Evolutionary conservation across 2,888 invertebrate species (phyloP), one percentile per base, ranked within the genome.

Genomic region (Emmelina monodactyla): DNA sequence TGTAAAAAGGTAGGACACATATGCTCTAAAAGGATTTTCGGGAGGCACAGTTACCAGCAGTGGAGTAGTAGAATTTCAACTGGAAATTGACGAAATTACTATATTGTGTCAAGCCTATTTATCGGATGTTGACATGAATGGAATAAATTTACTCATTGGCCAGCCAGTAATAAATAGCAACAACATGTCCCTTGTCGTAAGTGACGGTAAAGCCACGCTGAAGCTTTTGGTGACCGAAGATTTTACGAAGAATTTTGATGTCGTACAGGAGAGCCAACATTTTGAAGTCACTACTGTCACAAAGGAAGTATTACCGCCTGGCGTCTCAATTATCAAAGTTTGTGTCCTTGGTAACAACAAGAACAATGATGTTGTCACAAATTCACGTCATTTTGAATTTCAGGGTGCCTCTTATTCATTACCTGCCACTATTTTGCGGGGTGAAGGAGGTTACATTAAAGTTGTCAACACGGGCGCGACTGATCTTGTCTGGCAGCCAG

Each of bases 101-200:
- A 9, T 25, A 29, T 19, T 34, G 28, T 7, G 32, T 46, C 2
- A 31, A 40, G 3, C 5, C 11, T 1, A 46, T 42, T 30, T 49
- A 9, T 33, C 38, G 1, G 32, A 44, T 25, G 28, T 41, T 10
- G 36, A 44, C 2, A 45, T 50, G 48, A 19, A 31, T 0, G 40
- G 37, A 0, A 32, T 50, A 0, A 14, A 38, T 22, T 11, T 52
- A 12, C 14, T 52, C 3, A 42, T 49, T 19, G 49, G 45, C 1
- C 46, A 52, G 28, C 50, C 50, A 1, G 28, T 51, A 1, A 48
- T 47, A 2, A 47, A 48, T 15, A 25, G n/a, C 3, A 34, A 46
- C 1, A 33, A 37, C 0, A 37, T 47, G 14, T 32, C 46, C 6
- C 19, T 44, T 1, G 29, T 32, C 1, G 46, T 49, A 1, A 35